phyloP scores from a whole-genome alignment of 2,888 invertebrate genomes.

The Sialis fuliginosa region DNA sequence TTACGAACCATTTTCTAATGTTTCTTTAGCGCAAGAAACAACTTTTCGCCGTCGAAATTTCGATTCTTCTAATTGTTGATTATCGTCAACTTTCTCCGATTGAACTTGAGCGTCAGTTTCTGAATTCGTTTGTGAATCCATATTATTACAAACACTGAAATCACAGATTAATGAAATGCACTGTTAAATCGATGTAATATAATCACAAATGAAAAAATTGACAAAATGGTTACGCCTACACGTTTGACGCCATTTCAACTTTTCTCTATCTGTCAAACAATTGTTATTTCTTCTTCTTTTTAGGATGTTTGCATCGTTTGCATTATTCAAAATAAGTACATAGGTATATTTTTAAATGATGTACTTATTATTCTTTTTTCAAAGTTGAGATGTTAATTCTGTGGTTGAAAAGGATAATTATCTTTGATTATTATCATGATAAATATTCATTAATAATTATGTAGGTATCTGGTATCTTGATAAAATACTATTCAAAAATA shows the following conservation, averaged over 20 bases:
- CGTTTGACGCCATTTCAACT: background rate
- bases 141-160: background rate
- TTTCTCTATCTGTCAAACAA: background rate
- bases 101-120: background rate
- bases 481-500: too few species aligned
- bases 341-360: background rate
- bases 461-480: too few species aligned
- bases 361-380: too few species aligned
- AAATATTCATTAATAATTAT: too few species aligned
- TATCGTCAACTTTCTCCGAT: constrained; percentile 11
- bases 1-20: constrained; percentile 32
- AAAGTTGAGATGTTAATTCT: too few species aligned
- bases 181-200: too few species aligned
- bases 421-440: too few species aligned
- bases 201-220: background rate
- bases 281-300: background rate
- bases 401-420: too few species aligned
- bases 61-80: constrained; percentile 15
- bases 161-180: too few species aligned
- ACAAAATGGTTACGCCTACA: background rate
- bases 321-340: background rate
- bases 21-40: constrained; percentile 36
- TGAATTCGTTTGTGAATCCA: background rate
- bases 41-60: constrained; percentile 32
- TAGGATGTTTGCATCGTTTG: background rate